Evolutionary conservation across 2,113 vertebrate species (phyloP), one percentile per base, ranked within the genome.

Genomic region (Oriolus oriolus): DNA sequence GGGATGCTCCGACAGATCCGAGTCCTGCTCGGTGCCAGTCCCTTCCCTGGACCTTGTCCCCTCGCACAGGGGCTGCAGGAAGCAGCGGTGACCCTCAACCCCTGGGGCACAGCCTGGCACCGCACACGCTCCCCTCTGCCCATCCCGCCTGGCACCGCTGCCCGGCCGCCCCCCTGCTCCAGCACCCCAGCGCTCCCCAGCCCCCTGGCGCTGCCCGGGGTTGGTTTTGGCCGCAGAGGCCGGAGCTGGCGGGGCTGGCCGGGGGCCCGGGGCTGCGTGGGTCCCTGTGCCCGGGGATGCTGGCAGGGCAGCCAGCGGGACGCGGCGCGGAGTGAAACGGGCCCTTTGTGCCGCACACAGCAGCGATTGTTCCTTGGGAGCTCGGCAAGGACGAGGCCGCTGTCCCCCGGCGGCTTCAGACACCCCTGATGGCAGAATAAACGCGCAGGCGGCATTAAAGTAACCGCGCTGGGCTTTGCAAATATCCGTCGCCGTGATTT

Each of bases 271-370:
- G 19, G 53, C 44, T 27, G 35, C 1, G 54, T 13, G 82, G 73
- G 63, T 90, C 16, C 44, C 57, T 1, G 6, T 5, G 33, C 68
- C 20, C 59, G 1, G 69, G 69, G 84, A 5, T 6, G 60, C 33
- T 63, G 94, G 63, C 87, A 37, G 95, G 53, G 56, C 60, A 16
- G 15, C 10, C 2, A 12, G 60, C 59, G 7, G 87, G 77, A 13
- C 56, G 1, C 2, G 26, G 76, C 6, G 59, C 63, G 49, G 33
- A 1, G 13, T 60, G 75, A 87, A 82, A 44, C 28, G 1, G 78
- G 24, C 39, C 85, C 92, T 85, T 94, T 83, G 89, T 92, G 89
- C 7, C 5, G 49, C 87, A 94, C 92, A 93, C 80, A 88, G 92
- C 90, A 10, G 85, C 75, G 0, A 94, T 90, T 91, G 85, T 94